A percentile compares a stretch with the other conserved stretches of the same genome.
Evolutionary conservation across 2,113 vertebrate species (phyloP).

Genomic region (Prunella himalayana): DNA sequence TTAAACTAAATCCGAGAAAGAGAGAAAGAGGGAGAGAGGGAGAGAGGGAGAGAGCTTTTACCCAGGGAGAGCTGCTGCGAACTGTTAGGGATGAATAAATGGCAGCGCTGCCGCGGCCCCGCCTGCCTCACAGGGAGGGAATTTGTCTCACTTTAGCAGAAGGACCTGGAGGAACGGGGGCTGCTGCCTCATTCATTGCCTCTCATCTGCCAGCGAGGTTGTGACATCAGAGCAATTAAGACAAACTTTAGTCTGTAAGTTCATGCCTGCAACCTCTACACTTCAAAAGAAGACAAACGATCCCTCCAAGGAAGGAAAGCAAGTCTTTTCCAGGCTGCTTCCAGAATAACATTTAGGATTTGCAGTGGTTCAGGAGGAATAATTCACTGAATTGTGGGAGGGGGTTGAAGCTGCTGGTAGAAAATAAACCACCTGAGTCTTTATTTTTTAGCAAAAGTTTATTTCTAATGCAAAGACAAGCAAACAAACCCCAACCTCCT

Average conservation of each 20-base stretch:
- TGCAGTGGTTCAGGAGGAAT: slow-evolving; percentile 39
- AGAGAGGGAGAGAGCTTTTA: slow-evolving; percentile 34
- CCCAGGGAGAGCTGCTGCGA: slow-evolving; percentile 37
- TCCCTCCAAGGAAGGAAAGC: slow-evolving; percentile 65
- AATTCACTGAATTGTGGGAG: neutral
- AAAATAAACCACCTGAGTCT: neutral
- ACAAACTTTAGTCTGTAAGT: slow-evolving; percentile 75
- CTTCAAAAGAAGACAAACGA: slow-evolving; percentile 76
- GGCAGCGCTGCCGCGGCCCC: slow-evolving; percentile 45
- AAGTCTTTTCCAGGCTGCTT: slow-evolving; percentile 58
- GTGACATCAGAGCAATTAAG: slow-evolving; percentile 77
- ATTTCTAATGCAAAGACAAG: neutral
- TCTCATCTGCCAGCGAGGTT: slow-evolving; percentile 71
- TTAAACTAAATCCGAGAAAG: neutral
- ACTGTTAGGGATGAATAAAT: slow-evolving; percentile 66
- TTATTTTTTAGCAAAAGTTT: neutral
- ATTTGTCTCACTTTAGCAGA: slow-evolving; percentile 80
- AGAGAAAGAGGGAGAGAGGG: slow-evolving; percentile 4
- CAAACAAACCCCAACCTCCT: neutral
- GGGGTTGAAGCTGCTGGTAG: neutral
- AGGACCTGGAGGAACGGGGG: slow-evolving; percentile 71
- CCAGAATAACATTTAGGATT: slow-evolving; percentile 54
- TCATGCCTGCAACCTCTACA: slow-evolving; percentile 70
- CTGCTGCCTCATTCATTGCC: slow-evolving; percentile 65
- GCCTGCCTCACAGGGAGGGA: slow-evolving; percentile 58